These are phyloP conservation scores for Fratercula arctica DNA, from an alignment of 2,797 vertebrate genomes.

Conservation along the genomic window DNA sequence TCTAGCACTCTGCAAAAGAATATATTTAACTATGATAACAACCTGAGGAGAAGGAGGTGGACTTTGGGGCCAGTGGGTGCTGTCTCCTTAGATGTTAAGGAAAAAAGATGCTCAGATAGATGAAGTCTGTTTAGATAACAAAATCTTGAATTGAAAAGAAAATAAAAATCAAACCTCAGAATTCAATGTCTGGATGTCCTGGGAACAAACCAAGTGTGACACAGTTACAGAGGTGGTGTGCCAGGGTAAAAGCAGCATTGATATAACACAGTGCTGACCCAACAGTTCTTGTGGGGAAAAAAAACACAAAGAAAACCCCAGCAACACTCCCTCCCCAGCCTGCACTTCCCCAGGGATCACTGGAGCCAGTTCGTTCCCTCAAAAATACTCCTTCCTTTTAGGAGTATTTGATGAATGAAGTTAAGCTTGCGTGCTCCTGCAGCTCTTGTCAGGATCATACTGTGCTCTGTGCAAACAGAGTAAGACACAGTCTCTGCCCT, in stretches of 20 bases:
- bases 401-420: neutral
- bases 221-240: too few relatives aligned
- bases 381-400: neutral
- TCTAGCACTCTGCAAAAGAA: neutral
- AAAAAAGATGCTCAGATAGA: neutral
- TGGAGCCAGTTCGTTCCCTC: neutral
- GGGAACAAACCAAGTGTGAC: neutral
- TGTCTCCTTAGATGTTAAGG: neutral
- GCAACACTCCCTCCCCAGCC: neutral
- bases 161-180: neutral
- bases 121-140: neutral
- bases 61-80: neutral
- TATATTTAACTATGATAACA: neutral
- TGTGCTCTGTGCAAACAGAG: neutral
- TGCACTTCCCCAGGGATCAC: neutral
- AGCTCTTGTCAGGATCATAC: neutral
- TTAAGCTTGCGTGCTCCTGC: neutral
- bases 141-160: neutral
- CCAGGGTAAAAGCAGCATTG: neutral
- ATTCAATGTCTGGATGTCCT: neutral
- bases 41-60: neutral
- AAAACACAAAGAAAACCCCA: neutral
- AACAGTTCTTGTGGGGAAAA: neutral
- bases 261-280: neutral
- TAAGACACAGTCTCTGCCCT: neutral